A percentile compares a stretch with the other conserved stretches of the same genome.
These are phyloP conservation scores for Brienomyrus longianalis DNA, from an alignment of 2,113 vertebrate genomes.

Conservation along the genomic window DNA sequence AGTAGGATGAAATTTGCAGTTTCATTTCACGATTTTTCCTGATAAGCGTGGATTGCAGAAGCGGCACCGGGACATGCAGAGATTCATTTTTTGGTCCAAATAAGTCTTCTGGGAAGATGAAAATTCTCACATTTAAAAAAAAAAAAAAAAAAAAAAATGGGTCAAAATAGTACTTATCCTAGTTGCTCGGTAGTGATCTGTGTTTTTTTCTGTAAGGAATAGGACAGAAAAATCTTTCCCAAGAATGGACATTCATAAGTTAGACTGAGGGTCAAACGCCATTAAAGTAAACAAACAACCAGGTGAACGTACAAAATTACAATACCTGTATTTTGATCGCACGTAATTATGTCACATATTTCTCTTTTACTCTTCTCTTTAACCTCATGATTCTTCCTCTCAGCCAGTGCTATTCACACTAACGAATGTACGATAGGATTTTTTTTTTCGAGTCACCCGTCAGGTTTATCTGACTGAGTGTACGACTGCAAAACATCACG, in stretches of 20 bases:
- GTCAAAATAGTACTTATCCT: background rate
- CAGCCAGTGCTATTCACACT: background rate
- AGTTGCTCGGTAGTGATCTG: background rate
- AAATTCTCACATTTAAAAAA: background rate
- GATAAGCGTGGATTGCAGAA: background rate
- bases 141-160: background rate
- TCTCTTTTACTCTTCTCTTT: background rate
- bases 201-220: background rate
- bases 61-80: background rate
- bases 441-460: background rate
- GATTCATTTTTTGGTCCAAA: constrained; percentile 3
- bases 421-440: background rate
- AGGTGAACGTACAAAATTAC: background rate
- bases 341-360: background rate
- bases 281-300: background rate
- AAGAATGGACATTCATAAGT: background rate
- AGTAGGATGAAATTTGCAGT: background rate
- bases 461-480: background rate
- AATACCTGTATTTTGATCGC: background rate
- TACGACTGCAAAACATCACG: background rate
- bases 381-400: background rate
- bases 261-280: background rate
- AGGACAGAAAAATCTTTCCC: background rate
- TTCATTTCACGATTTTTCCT: background rate
- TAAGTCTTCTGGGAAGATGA: constrained; percentile 4